Evolutionary conservation across 64 coral and sea anemone genomes (phyloP), one percentile per base, ranked within the genome.

Genomic region (Pocillopora verrucosa): DNA sequence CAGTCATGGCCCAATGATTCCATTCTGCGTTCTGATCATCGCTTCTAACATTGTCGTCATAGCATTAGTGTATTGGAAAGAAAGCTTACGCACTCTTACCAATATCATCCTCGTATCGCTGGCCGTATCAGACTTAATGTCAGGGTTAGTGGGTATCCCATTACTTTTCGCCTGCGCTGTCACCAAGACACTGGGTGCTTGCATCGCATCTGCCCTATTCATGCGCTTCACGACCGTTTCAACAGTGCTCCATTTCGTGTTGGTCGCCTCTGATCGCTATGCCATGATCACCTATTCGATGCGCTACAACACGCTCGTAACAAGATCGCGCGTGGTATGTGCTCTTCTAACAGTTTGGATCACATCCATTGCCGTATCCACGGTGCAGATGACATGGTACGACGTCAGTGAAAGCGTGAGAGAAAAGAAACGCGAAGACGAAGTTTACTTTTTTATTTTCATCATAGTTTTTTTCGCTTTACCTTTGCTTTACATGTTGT

Each of bases 221-320:
- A 70, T 91, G 13, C 88, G 84, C 26, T 87, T 94, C 68, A 91
- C 93, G 10, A 78, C 93, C 9, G 79, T 91, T 76, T 94, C 93
- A n/a, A 94, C 93, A 15, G 83, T 94, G 16, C 75, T 91, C 56
- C 93, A 94, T 51, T 76, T 94, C 37, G 35, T 91, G 10, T 30
- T 88, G 10, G 80, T 91, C 14, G 90, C 93, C 26, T 69, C 61
- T 36, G 93, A 94, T 67, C 88, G 93, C 20, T 91, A 94, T 60
- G 60, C 90, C 15, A 77, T 61, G 61, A 94, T 91, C 20, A 80
- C 73, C 1, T 67, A 91, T 76, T 87, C 93, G 2, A 37, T 94
- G 15, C 82, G 69, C 6, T 91, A 91, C 41, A 59, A 90, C 59
- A 64, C 62, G 59, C 51, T 87, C 24, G 89, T 91, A 1, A 94